Percentiles rank a stretch among this genome's conserved stretches.
Evolutionary conservation across 2,113 vertebrate genomes (phyloP).

Genomic region (Corythornis madagascariensis): DNA sequence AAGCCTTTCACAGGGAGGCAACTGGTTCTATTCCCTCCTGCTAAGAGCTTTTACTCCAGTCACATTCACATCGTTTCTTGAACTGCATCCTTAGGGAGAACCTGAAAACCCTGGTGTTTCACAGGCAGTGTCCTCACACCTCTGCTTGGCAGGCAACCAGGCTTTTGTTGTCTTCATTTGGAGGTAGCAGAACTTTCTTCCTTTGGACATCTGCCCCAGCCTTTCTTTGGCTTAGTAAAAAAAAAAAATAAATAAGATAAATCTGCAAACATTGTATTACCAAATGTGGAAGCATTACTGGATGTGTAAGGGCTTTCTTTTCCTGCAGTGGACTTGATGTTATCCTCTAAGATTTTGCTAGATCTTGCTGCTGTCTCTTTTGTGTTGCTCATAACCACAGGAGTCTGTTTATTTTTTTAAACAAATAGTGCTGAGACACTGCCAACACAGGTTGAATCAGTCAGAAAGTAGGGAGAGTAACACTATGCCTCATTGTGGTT

Average conservation of each 20-base stretch:
- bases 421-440: too few species aligned
- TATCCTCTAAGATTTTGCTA: not conserved
- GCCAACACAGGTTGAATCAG: too few species aligned
- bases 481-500: too few species aligned
- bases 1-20: not conserved
- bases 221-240: not conserved
- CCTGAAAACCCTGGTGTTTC: not conserved
- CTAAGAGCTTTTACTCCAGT: not conserved
- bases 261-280: not conserved
- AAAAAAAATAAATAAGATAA: not conserved
- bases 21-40: not conserved
- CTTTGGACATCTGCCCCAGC: not conserved
- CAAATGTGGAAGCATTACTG: not conserved
- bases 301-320: not conserved
- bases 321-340: not conserved
- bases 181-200: constrained; percentile 4
- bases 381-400: not conserved
- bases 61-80: not conserved
- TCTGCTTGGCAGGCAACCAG: constrained; percentile 18
- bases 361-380: constrained; percentile 7
- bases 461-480: too few species aligned
- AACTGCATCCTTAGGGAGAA: not conserved
- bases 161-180: constrained; percentile 26
- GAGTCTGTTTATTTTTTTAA: constrained; percentile 25
- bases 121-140: not conserved